Percentiles rank a stretch among this genome's conserved stretches.
phyloP scores from a whole-genome alignment of 2,888 invertebrate genomes.

The Phragmatobia fuliginosa region DNA sequence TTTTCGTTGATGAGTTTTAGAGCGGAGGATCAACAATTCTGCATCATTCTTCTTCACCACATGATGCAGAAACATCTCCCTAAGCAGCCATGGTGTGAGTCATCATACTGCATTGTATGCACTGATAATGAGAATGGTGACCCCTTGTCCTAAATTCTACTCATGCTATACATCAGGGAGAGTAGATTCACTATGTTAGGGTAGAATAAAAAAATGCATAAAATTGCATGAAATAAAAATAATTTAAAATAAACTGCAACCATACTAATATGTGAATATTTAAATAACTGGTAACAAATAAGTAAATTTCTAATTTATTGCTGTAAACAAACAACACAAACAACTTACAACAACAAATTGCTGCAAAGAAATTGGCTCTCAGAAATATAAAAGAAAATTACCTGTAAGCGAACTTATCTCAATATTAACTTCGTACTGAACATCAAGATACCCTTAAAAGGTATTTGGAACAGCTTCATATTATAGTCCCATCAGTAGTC shows the following conservation, averaged over 20 bases:
- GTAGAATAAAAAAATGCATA: too few relatives aligned
- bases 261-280: neutral
- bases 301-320: neutral
- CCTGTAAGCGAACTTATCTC: neutral
- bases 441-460: neutral
- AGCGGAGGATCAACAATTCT: too few relatives aligned
- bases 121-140: too few relatives aligned
- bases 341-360: neutral
- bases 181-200: too few relatives aligned
- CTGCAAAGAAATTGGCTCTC: neutral
- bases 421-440: conserved; percentile 1
- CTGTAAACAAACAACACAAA: neutral
- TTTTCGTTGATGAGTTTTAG: too few relatives aligned
- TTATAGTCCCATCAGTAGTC: conserved; percentile 3
- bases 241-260: neutral
- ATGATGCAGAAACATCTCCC: too few relatives aligned
- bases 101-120: too few relatives aligned
- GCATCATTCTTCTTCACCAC: too few relatives aligned
- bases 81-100: too few relatives aligned
- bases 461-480: conserved; percentile 2
- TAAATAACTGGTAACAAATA: neutral
- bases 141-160: too few relatives aligned
- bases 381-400: neutral
- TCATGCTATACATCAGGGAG: too few relatives aligned
- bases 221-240: too few relatives aligned